Conservation (phyloP, 1,140 invertebrate genomes). For the Drosophila bocqueti region DNA sequence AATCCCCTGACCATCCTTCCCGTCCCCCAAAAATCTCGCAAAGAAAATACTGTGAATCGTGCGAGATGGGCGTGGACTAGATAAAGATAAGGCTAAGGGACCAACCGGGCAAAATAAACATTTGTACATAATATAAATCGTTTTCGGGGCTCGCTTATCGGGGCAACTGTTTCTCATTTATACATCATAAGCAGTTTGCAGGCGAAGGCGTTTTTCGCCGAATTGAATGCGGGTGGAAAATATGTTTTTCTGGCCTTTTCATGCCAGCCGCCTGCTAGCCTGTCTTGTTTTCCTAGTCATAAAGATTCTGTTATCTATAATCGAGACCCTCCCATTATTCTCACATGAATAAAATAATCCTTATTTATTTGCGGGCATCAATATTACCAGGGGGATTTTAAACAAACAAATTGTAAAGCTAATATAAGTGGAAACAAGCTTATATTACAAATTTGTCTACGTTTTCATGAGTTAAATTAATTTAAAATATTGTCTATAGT, state of each 20-base stretch:
- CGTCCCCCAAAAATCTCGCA: background rate
- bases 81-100: conserved; percentile 54
- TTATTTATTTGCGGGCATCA: conserved; percentile 9
- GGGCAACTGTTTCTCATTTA: conserved; percentile 43
- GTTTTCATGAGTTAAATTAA: background rate
- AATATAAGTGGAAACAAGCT: no score
- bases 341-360: conserved; percentile 29
- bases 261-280: background rate
- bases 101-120: conserved; percentile 60
- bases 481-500: background rate
- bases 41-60: conserved; percentile 50
- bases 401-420: conserved; percentile 12
- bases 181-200: conserved; percentile 66
- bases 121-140: conserved; percentile 77
- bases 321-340: conserved; percentile 22
- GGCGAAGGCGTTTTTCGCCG: conserved; percentile 36
- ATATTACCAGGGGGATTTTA: conserved; percentile 2
- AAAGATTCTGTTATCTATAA: conserved; percentile 46
- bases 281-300: conserved; percentile 19
- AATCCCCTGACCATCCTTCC: conserved; percentile 25
- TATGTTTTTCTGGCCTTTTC: conserved; percentile 35
- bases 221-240: conserved; percentile 47
- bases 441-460: background rate
- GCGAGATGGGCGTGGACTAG: conserved; percentile 55
- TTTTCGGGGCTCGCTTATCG: conserved; percentile 36